Percentiles rank a stretch among this genome's conserved stretches.
These are phyloP conservation scores for Diadumene lineata DNA, from an alignment of 92 coral and sea anemone species.

Conservation along the genomic window DNA sequence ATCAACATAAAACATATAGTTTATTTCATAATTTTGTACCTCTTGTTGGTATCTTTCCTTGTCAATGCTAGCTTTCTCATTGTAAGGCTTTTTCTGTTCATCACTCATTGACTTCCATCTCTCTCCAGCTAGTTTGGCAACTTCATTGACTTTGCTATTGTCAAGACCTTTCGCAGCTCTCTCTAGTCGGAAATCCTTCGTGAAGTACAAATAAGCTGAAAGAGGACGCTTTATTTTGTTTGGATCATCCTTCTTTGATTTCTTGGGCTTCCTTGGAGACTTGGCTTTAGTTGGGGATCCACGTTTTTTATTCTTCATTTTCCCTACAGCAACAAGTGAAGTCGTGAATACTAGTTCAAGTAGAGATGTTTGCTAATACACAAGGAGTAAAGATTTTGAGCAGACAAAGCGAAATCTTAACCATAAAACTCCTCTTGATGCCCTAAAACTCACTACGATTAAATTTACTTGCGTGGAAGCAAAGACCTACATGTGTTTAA, in stretches of 20 bases:
- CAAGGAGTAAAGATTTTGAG: conserved; percentile 4
- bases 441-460: neutral
- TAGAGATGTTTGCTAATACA: neutral
- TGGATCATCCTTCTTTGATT: conserved; percentile 50
- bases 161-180: conserved; percentile 68
- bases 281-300: conserved; percentile 59
- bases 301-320: conserved; percentile 69
- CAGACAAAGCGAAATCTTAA: neutral
- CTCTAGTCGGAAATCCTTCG: conserved; percentile 75
- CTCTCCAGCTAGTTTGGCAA: conserved; percentile 93
- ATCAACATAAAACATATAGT: too few species aligned
- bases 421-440: neutral
- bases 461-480: neutral
- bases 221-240: conserved; percentile 75
- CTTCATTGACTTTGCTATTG: conserved; percentile 87
- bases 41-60: conserved; percentile 69
- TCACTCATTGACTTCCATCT: conserved; percentile 72
- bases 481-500: too few species aligned
- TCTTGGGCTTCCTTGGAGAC: conserved; percentile 77
- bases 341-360: too few species aligned
- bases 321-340: conserved; percentile 28
- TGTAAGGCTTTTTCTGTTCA: conserved; percentile 66
- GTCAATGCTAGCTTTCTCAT: conserved; percentile 59
- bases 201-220: conserved; percentile 93
- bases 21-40: conserved; percentile 32